These are phyloP conservation scores for Pseudocheirus occidentalis DNA, from an alignment of 2,797 vertebrate species.

Conservation along the genomic window DNA sequence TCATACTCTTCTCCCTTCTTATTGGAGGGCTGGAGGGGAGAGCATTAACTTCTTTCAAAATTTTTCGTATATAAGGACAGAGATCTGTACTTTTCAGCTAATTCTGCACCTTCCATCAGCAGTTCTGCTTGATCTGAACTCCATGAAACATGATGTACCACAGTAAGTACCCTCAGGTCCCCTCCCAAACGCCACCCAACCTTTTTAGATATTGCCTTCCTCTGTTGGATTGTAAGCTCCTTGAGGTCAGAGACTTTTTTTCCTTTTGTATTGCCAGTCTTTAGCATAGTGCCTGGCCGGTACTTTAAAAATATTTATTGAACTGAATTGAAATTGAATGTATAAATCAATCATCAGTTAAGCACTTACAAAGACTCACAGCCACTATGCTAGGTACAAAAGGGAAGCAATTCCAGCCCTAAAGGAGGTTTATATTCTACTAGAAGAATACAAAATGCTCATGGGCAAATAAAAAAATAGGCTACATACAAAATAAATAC, in stretches of 20 bases:
- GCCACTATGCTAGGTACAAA: background rate
- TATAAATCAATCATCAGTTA: background rate
- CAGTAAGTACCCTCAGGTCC: background rate
- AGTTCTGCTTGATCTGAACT: background rate
- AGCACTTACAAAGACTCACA: background rate
- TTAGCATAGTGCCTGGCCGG: background rate
- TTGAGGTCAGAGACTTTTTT: background rate
- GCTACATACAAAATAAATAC: background rate
- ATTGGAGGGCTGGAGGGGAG: background rate
- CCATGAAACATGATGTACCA: background rate
- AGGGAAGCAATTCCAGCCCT: background rate
- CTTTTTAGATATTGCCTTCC: background rate
- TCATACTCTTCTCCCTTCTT: background rate
- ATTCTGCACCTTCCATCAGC: background rate
- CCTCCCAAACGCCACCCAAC: background rate
- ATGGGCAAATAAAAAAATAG: background rate
- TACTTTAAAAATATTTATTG: background rate
- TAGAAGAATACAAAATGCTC: background rate
- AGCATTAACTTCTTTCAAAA: background rate
- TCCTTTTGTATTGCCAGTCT: background rate
- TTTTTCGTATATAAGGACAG: background rate
- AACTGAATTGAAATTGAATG: background rate
- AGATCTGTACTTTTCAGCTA: background rate
- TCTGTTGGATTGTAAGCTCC: background rate
- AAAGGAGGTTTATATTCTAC: background rate